A percentile compares a stretch with the other conserved stretches of the same genome.
Evolutionary conservation across 1,140 invertebrate species (phyloP).

Genomic region (Antheraea pernyi): DNA sequence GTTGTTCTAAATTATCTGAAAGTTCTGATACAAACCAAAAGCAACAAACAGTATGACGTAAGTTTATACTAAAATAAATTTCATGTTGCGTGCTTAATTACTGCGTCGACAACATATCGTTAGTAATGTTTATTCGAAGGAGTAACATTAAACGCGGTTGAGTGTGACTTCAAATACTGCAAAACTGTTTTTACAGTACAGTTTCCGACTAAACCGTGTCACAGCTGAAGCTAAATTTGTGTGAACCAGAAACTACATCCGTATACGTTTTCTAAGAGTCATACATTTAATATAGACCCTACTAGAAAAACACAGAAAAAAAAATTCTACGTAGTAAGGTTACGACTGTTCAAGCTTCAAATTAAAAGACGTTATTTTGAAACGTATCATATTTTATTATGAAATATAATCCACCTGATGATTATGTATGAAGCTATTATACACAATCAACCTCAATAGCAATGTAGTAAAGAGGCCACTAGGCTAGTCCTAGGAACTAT

Average conservation of each 20-base stretch:
- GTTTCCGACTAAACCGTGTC: not conserved
- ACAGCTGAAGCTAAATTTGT: not conserved
- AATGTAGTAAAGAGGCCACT: too few relatives aligned
- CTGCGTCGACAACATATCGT: slow-evolving; percentile 1
- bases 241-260: not conserved
- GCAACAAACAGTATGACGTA: not conserved
- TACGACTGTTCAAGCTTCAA: too few relatives aligned
- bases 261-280: not conserved
- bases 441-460: too few relatives aligned
- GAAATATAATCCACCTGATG: too few relatives aligned
- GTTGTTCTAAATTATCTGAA: not conserved
- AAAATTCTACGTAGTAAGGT: too few relatives aligned
- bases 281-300: too few relatives aligned
- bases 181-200: not conserved
- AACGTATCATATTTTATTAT: too few relatives aligned
- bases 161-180: not conserved
- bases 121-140: not conserved
- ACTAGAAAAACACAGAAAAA: too few relatives aligned
- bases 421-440: too few relatives aligned
- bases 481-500: too few relatives aligned
- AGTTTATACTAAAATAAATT: slow-evolving; percentile 2
- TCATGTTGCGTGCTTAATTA: not conserved
- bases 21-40: not conserved
- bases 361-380: too few relatives aligned
- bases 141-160: not conserved